Percentiles rank a stretch among this genome's conserved stretches.
These are phyloP conservation scores for Crypturellus undulatus DNA, from an alignment of 2,113 vertebrate genomes.

Conservation along the genomic window DNA sequence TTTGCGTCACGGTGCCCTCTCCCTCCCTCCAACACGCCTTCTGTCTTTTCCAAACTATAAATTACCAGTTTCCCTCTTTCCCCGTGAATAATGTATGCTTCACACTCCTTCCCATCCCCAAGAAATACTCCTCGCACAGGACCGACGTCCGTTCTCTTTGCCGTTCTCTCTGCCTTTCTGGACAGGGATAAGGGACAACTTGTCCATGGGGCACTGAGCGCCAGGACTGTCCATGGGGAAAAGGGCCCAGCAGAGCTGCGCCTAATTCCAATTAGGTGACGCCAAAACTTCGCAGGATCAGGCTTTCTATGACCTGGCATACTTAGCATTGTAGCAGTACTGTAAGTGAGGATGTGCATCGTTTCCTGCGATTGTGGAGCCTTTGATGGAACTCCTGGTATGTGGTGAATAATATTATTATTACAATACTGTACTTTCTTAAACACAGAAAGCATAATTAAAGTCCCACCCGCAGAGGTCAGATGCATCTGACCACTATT, in stretches of 20 bases:
- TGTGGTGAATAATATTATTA: constrained; percentile 59
- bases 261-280: background rate
- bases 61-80: background rate
- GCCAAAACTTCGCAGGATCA: constrained; percentile 17
- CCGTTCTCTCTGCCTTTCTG: background rate
- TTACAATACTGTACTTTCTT: constrained; percentile 63
- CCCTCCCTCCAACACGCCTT: background rate
- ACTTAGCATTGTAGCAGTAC: constrained; percentile 10
- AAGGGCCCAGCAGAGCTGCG: background rate
- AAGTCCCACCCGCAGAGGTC: constrained; percentile 52
- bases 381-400: constrained; percentile 60
- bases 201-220: background rate
- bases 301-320: constrained; percentile 18
- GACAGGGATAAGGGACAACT: background rate
- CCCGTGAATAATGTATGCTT: rapidly evolving
- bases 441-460: constrained; percentile 4
- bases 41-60: background rate
- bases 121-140: background rate
- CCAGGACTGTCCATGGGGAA: background rate
- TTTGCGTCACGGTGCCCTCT: background rate
- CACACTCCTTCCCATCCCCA: background rate
- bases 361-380: constrained; percentile 59
- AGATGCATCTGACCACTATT: constrained; percentile 37
- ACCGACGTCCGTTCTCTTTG: background rate
- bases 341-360: constrained; percentile 57